Conservation (phyloP, 1,140 invertebrate species). For the Phymorhynchus buccinoides region DNA sequence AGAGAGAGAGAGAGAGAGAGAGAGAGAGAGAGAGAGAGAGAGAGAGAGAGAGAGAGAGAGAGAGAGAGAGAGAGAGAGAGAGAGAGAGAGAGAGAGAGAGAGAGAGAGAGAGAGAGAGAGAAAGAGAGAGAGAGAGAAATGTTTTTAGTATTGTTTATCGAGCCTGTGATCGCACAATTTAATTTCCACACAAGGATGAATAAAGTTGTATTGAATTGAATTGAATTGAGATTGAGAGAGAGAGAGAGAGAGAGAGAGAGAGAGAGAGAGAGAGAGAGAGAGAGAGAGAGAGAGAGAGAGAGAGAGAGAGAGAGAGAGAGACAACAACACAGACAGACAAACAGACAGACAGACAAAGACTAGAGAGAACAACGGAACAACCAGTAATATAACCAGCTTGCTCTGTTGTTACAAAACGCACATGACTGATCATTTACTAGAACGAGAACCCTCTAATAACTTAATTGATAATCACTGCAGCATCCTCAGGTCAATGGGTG, state of each 20-base stretch:
- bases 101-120: neutral
- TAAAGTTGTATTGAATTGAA: no score
- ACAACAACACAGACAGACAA: neutral
- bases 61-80: neutral
- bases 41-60: no score
- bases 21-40: neutral
- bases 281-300: neutral
- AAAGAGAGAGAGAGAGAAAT: no score
- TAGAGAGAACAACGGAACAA: neutral
- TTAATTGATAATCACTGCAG: no score
- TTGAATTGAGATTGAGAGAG: neutral
- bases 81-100: slow-evolving; percentile 9
- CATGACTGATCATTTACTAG: no score
- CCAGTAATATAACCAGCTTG: no score
- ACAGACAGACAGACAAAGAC: neutral
- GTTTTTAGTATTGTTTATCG: no score
- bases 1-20: neutral
- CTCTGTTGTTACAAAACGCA: no score
- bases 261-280: neutral
- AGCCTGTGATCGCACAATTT: neutral
- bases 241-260: slow-evolving; percentile 29
- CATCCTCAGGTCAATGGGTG: no score
- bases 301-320: neutral
- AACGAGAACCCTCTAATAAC: no score
- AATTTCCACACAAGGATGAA: neutral